Base-by-base conservation (phyloP, 1,140 invertebrate species). In the Caenorhabditis remanei region DNA sequence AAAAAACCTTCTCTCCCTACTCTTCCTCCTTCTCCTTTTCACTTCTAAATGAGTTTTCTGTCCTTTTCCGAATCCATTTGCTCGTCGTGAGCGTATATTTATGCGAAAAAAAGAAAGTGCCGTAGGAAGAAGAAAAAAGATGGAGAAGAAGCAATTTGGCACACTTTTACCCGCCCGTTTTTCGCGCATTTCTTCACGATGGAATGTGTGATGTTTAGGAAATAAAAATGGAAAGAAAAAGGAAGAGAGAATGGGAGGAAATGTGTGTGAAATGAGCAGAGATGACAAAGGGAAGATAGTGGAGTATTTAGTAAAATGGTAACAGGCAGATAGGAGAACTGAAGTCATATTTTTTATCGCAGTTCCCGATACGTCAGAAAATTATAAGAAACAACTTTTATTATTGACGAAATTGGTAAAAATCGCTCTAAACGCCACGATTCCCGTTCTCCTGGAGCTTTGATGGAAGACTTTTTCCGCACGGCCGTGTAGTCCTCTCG, bases 41-140 rank as follows among this genome's bases (percentile, higher is more conserved):
- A 65, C 63, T 32, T 65, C 32, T 65, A 65, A 65, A 75, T 75
- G 67, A 46, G 67, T 75, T 46, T 48, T 48, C 67, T 8, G 32
- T 32, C 24, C 14, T 46, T 75, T 75, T 75, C 67, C 67, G 67
- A 75, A 75, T 46, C 67, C 40, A 75, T 75, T 75, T 75, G 43
- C 67, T 75, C 67, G 32, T 32, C 32, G 67, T 75, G 32, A 65
- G 61, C 67, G 67, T 75, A 65, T 32, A 65, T 43, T 75, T 43
- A 75, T 65, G 61, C 61, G 32, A 75, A 75, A n/a, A 75, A 75
- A 75, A 75, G 67, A 75, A 75, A 75, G 67, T 75, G 67, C 67
- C 21, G 8, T 53, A 16, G n/a, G 40, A 13, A 13, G 63, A n/a
- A 4, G 16, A 41, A 65, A 65, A 41, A 75, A n/a, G 67, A 48